A percentile compares a stretch with the other conserved stretches of the same genome.
Evolutionary conservation across 2,888 invertebrate genomes (phyloP).

Genomic region (Idaea biselata): DNA sequence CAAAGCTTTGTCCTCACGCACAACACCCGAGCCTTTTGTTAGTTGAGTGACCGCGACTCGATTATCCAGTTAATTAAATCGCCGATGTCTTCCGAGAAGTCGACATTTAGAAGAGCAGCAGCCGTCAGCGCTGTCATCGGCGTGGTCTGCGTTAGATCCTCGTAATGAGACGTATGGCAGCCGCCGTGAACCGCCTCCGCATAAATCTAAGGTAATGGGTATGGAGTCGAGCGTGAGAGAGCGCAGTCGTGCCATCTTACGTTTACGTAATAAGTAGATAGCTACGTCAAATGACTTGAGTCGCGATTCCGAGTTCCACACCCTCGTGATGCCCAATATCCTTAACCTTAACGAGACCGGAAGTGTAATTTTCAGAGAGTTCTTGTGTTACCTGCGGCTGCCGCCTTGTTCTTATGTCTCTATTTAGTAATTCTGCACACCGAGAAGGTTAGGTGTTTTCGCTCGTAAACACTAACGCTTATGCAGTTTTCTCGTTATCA

Average conservation of each 20-base stretch:
- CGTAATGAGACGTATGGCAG: slow-evolving; percentile 71
- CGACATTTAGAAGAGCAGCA: slow-evolving; percentile 63
- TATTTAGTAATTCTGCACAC: slow-evolving; percentile 41
- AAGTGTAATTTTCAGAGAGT: slow-evolving; percentile 38
- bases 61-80: slow-evolving; percentile 68
- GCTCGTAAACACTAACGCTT: slow-evolving; percentile 40
- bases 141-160: slow-evolving; percentile 56
- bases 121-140: slow-evolving; percentile 39
- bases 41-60: slow-evolving; percentile 55
- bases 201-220: slow-evolving; percentile 70
- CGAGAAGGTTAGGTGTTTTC: slow-evolving; percentile 36
- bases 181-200: slow-evolving; percentile 54
- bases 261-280: slow-evolving; percentile 69
- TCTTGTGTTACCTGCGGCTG: slow-evolving; percentile 22
- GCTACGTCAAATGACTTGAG: slow-evolving; percentile 47
- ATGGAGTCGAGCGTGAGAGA: slow-evolving; percentile 71
- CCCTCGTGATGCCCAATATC: slow-evolving; percentile 54
- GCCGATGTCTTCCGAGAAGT: slow-evolving; percentile 64
- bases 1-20: slow-evolving; percentile 50
- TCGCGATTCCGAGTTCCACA: slow-evolving; percentile 41
- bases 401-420: slow-evolving; percentile 37
- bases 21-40: slow-evolving; percentile 53
- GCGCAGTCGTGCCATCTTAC: slow-evolving; percentile 65
- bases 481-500: slow-evolving; percentile 48
- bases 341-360: slow-evolving; percentile 38